phyloP scores from a whole-genome alignment of 2,797 vertebrate species.

The Anguilla pacifica region DNA sequence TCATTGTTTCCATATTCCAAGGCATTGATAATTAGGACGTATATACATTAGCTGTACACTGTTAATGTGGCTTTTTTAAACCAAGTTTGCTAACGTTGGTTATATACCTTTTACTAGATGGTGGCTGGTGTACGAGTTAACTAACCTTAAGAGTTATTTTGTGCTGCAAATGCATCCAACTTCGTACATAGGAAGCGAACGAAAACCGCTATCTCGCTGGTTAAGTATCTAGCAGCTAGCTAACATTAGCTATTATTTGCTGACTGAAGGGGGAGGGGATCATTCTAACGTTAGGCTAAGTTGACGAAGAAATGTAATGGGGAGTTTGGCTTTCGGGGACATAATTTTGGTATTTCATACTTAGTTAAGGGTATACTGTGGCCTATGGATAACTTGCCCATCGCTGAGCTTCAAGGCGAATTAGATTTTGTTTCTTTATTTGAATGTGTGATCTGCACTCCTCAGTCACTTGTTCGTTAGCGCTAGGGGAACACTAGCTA shows the following conservation, averaged over 20 bases:
- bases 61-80: not conserved
- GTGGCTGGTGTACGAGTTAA: not conserved
- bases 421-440: not conserved
- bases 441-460: not conserved
- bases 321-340: not conserved
- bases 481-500: not conserved
- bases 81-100: not conserved
- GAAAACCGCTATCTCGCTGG: not conserved
- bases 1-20: not conserved
- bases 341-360: not conserved
- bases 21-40: not conserved
- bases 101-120: not conserved
- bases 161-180: not conserved
- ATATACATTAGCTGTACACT: not conserved
- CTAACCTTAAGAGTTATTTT: not conserved
- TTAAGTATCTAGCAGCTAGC: not conserved
- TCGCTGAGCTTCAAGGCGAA: not conserved
- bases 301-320: not conserved
- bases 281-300: not conserved
- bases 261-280: conserved; percentile 5
- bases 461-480: not conserved
- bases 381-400: not conserved
- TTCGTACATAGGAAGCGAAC: not conserved
- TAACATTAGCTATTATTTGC: not conserved
- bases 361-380: not conserved